These are phyloP conservation scores for Caenorhabditis tropicalis DNA, from an alignment of 1,140 invertebrate genomes.

Conservation along the genomic window DNA sequence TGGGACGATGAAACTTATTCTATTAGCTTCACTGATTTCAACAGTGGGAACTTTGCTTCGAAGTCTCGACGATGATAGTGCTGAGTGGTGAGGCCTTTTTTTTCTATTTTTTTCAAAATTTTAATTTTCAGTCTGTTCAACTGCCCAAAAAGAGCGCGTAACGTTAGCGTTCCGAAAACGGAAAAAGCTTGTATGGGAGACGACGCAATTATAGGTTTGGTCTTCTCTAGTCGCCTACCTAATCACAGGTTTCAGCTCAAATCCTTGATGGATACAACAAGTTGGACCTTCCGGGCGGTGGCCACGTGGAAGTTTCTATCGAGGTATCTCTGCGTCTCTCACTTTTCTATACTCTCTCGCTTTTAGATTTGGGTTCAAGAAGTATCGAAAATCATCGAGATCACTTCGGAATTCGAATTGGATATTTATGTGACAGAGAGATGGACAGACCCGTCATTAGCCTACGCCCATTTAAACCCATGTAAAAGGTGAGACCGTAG, in stretches of 20 bases:
- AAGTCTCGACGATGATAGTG: neutral
- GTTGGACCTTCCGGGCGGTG: constrained; percentile 66
- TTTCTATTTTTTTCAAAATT: neutral
- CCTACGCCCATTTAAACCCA: constrained; percentile 70
- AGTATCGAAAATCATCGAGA: constrained; percentile 72
- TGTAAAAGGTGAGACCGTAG: constrained; percentile 66
- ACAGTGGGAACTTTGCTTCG: neutral
- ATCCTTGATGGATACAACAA: constrained; percentile 62
- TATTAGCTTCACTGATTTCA: neutral
- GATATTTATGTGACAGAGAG: constrained; percentile 72
- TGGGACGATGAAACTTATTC: neutral
- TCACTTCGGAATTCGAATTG: constrained; percentile 71
- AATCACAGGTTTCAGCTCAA: constrained; percentile 14
- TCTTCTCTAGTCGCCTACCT: neutral
- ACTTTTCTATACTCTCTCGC: neutral
- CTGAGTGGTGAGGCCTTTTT: neutral
- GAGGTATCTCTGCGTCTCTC: constrained; percentile 57
- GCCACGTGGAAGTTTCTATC: constrained; percentile 68
- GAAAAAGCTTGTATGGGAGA: constrained; percentile 44
- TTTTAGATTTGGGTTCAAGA: constrained; percentile 72
- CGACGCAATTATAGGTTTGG: constrained; percentile 44
- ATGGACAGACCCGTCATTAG: constrained; percentile 68
- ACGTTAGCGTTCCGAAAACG: constrained; percentile 18
- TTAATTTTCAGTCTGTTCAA: constrained; percentile 29
- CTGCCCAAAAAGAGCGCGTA: constrained; percentile 1